Evolutionary conservation across 2,797 vertebrate species (phyloP).

Genomic region (Megaceryle alcyon): DNA sequence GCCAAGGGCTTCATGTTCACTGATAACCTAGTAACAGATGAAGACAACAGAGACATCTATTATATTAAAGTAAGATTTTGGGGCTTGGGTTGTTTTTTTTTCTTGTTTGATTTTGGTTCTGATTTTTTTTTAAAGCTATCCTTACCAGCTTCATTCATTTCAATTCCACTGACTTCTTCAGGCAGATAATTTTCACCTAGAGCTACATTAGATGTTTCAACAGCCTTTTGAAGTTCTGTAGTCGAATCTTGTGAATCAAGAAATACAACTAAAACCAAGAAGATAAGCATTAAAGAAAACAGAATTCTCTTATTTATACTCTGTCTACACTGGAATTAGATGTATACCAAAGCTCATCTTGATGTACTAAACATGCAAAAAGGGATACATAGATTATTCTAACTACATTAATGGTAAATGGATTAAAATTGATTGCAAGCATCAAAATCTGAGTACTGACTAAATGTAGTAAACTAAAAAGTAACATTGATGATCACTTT

Average conservation of each 20-base stretch:
- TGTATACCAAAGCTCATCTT: not conserved
- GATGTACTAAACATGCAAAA: not conserved
- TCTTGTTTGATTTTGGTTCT: not conserved
- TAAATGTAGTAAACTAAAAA: not conserved
- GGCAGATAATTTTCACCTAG: slow-evolving; percentile 18
- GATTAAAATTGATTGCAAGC: not conserved
- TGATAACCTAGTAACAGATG: not conserved
- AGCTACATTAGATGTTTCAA: slow-evolving; percentile 14
- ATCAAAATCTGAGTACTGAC: not conserved
- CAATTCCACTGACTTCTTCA: slow-evolving; percentile 40
- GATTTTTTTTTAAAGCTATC: not conserved
- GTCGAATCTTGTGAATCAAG: slow-evolving; percentile 89
- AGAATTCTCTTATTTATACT: not conserved
- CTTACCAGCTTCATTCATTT: slow-evolving; percentile 74
- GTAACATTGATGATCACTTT: not conserved
- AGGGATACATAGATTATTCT: not conserved
- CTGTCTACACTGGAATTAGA: not conserved
- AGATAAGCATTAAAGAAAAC: not conserved
- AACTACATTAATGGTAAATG: not conserved
- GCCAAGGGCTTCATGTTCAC: not conserved
- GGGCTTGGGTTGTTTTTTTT: not conserved
- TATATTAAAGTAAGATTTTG: not conserved
- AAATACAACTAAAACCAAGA: slow-evolving; percentile 80
- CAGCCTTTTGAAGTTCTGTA: slow-evolving; percentile 51
- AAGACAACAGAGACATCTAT: not conserved